Conservation (phyloP, 2,797 vertebrate genomes). For the Chloroceryle amazona region DNA sequence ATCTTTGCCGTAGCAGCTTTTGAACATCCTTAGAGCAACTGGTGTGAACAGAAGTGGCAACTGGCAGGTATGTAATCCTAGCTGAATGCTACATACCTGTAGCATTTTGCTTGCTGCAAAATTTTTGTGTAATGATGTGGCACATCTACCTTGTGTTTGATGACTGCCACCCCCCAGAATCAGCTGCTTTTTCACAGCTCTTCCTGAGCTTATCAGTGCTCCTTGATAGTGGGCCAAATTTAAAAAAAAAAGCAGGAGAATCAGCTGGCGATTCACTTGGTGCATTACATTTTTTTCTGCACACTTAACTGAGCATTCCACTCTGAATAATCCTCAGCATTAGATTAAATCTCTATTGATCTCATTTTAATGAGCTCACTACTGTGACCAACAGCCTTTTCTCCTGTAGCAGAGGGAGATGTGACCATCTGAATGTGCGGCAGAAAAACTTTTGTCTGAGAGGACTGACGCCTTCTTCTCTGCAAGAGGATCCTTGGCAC, state of each 20-base stretch:
- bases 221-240: neutral
- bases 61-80: neutral
- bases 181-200: neutral
- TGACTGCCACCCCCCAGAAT: neutral
- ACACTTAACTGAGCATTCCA: slow-evolving; percentile 61
- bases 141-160: neutral
- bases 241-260: slow-evolving; percentile 32
- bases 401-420: neutral
- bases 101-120: neutral
- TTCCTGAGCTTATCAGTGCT: neutral
- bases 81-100: neutral
- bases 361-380: slow-evolving; percentile 66
- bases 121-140: neutral
- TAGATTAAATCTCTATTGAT: slow-evolving; percentile 70
- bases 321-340: slow-evolving; percentile 36
- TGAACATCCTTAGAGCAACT: neutral
- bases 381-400: slow-evolving; percentile 31
- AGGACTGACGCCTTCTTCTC: neutral
- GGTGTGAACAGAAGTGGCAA: neutral
- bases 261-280: slow-evolving; percentile 45
- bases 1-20: slow-evolving; percentile 11
- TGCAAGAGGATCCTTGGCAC: rapidly evolving
- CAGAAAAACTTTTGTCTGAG: neutral
- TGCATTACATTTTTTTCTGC: neutral
- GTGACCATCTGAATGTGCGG: rapidly evolving